A percentile compares a stretch with the other conserved stretches of the same genome.
Conservation (phyloP, 1,140 invertebrate genomes). For the Drosophila azteca region DNA sequence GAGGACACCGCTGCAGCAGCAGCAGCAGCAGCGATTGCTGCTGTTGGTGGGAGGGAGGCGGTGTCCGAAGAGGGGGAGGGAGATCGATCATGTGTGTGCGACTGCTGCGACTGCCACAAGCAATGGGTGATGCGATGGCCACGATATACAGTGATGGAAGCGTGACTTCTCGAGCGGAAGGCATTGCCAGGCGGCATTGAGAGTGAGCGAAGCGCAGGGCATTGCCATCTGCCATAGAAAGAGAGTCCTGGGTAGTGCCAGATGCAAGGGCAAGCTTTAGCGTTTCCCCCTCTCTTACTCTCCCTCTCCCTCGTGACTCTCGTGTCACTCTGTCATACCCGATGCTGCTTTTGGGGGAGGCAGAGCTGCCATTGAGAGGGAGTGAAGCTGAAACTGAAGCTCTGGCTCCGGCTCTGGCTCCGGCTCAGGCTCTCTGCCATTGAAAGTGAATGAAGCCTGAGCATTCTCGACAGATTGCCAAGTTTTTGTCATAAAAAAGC, state of each 20-base stretch:
- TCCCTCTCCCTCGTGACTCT: too few species aligned
- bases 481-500: constrained; percentile 53
- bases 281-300: too few species aligned
- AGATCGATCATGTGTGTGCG: constrained; percentile 58
- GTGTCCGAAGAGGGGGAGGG: not conserved
- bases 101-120: constrained; percentile 52
- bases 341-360: too few species aligned
- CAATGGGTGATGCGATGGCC: constrained; percentile 59
- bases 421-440: constrained; percentile 65
- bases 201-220: too few species aligned
- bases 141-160: too few species aligned
- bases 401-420: constrained; percentile 1
- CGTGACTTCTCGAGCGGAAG: too few species aligned
- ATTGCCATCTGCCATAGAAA: too few species aligned
- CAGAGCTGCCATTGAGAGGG: too few species aligned
- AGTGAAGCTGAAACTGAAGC: constrained; percentile 5
- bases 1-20: constrained; percentile 32
- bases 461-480: constrained; percentile 80
- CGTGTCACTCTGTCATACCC: too few species aligned
- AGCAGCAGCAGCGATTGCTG: not conserved
- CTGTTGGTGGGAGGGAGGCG: not conserved
- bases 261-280: too few species aligned
- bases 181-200: too few species aligned
- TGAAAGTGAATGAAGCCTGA: constrained; percentile 72
- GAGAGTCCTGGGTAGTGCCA: too few species aligned